Evolutionary conservation across 2,888 invertebrate species (phyloP), one percentile per base, ranked within the genome.

Genomic region (Psylliodes chrysocephalus): DNA sequence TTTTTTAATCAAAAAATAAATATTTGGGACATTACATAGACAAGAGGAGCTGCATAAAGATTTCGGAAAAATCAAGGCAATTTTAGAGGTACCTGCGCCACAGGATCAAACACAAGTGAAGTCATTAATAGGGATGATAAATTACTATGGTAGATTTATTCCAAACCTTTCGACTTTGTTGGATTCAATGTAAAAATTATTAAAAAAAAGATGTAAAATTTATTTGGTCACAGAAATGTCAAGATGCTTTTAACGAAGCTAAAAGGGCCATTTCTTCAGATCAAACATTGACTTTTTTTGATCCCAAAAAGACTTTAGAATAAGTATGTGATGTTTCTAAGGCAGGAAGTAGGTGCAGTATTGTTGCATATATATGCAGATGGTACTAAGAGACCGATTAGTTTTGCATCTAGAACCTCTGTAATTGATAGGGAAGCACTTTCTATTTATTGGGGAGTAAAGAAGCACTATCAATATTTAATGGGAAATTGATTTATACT

Each of bases 81-180:
- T n/a, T n/a, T 49, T 60, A 54, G 19, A 22, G 54, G 8, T 35
- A 14, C 15, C 52, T 7, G 33, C 19, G 28, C 60, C 52, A 28
- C 25, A 22, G 33, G 33, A 60, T 8, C 25, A 38, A 17, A 53
- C 52, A 1, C 19, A 73, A 63, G 61, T 77, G 0, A 67, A 67
- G 28, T 71, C 77, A 0, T 79, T 78, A 63, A 40, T 75, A 1
- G 80, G 79, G 0, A 69, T 79, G 59, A 66, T 78, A 0, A 79
- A 42, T 5, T 49, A 28, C n/a, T n/a, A n/a, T n/a, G n/a, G n/a
- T n/a, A n/a, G n/a, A n/a, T n/a, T n/a, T n/a, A n/a, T n/a, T n/a
- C n/a, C 19, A 28, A 59, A 59, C 12, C 5, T 78, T 6, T 63
- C 78, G 2, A 62, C 52, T 1, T 69, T 75, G 4, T 64, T 74